These are phyloP conservation scores for Aphidius gifuensis DNA, from an alignment of 1,140 invertebrate species.

Conservation along the genomic window DNA sequence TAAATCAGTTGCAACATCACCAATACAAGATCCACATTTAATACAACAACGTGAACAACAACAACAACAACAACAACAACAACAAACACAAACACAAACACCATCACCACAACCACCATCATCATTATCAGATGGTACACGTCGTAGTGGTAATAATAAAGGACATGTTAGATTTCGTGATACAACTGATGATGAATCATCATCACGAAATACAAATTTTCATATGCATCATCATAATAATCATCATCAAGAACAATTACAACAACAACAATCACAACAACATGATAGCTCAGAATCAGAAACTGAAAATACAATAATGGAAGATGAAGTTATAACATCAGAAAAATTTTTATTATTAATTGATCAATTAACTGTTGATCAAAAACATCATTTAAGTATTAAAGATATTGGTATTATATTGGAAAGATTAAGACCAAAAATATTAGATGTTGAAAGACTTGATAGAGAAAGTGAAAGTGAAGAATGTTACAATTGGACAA, in stretches of 20 bases:
- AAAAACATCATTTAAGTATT: slow-evolving; percentile 86
- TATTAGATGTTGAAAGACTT: slow-evolving; percentile 86
- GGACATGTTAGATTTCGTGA: slow-evolving; percentile 54
- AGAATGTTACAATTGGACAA: slow-evolving; percentile 92
- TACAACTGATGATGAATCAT: slow-evolving; percentile 56
- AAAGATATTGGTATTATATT: slow-evolving; percentile 94
- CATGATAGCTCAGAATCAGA: slow-evolving; percentile 87
- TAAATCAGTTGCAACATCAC: slow-evolving; percentile 86
- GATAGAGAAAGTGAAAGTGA: slow-evolving; percentile 87
- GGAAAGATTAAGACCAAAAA: slow-evolving; percentile 86
- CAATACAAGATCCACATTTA: slow-evolving; percentile 79
- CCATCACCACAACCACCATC: slow-evolving; percentile 60
- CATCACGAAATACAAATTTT: slow-evolving; percentile 58
- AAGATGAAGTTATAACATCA: slow-evolving; percentile 82
- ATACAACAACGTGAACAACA: slow-evolving; percentile 40
- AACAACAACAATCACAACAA: slow-evolving; percentile 45
- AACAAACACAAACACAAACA: slow-evolving; percentile 42
- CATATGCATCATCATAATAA: slow-evolving; percentile 44
- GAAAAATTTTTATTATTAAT: slow-evolving; percentile 90
- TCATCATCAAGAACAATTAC: slow-evolving; percentile 33
- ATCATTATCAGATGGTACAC: slow-evolving; percentile 52
- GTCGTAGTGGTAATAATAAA: slow-evolving; percentile 49
- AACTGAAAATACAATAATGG: slow-evolving; percentile 86
- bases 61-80: slow-evolving; percentile 17
- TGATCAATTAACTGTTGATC: slow-evolving; percentile 87